Base-by-base conservation (phyloP, 1,140 invertebrate species). In the Neodiprion pinetum region DNA sequence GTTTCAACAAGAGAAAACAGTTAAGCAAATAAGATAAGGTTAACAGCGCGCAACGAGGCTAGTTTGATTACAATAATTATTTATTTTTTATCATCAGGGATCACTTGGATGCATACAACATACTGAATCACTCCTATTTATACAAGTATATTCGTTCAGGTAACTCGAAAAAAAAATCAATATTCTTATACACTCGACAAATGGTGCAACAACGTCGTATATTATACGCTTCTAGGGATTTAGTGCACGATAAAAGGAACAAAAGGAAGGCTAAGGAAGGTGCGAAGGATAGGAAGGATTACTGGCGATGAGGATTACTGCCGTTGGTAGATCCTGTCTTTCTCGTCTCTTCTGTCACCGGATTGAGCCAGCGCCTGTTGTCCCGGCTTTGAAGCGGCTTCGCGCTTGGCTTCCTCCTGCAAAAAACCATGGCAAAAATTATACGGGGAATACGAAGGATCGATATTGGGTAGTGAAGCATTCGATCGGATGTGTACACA, bases 371-470 rank as follows among this genome's bases (percentile, higher is more conserved):
- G 75, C 4, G 53, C 5, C 28, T 84, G 85, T 53, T 86, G 86
- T 17, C 2, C 23, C 79, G 81, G 28, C 72, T 0, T 14, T 87
- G 81, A 8, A 14, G 85, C 82, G 7, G 86, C 85, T 72, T 87
- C 86, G 23, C 85, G 84, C 7, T 85, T 86, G 7, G 83, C 85
- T 23, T 81, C 83, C 74, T 88, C 86, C 87, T 87, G 67, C 5
- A 78, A 84, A 68, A 72, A 74, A 40, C 28, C 28, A 40, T 40
- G 28, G 2, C 5, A 40, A 5, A 40, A 40, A 40, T 40, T 40
- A 40, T 40, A 0, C 28, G 1, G 28, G n/a, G 11, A 61, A 61
- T 5, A 61, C 11, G 11, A 61, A 5, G 11, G 53, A 14, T 61
- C n/a, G 7, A 17, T 61, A 9, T 12, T 61, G 4, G 4, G 5